phyloP scores from a whole-genome alignment of 2,113 vertebrate species.

The Lepisosteus oculatus region DNA sequence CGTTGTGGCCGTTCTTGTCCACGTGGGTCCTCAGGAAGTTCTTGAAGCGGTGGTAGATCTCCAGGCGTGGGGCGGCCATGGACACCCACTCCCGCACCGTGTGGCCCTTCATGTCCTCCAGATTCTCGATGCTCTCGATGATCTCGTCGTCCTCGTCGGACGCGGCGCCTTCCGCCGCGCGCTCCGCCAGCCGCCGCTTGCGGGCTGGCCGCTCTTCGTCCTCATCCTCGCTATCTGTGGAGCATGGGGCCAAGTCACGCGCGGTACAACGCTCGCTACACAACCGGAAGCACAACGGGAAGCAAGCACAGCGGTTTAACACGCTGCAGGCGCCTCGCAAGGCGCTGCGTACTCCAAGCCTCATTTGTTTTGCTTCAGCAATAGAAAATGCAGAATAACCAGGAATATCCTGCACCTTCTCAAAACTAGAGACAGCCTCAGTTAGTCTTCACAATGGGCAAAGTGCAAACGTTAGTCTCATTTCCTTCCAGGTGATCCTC shows the following conservation, averaged over 20 bases:
- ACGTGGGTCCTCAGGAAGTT: constrained; percentile 95
- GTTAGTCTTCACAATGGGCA: no score
- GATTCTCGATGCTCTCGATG: constrained; percentile 98
- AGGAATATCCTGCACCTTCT: no score
- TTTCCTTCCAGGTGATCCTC: no score
- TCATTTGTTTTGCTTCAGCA: no score
- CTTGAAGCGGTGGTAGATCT: constrained; percentile 98
- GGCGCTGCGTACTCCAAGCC: no score
- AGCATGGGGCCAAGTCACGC: neutral
- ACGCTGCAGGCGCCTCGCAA: no score
- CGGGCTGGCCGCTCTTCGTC: constrained; percentile 83
- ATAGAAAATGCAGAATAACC: no score
- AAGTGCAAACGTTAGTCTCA: no score
- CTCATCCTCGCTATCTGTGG: constrained; percentile 88
- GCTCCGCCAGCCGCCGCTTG: constrained; percentile 79
- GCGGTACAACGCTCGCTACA: no score
- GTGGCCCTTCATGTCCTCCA: constrained; percentile 97
- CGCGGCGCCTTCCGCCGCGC: constrained; percentile 75
- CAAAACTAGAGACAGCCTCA: no score
- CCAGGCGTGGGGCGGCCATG: constrained; percentile 88
- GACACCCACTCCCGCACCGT: constrained; percentile 95
- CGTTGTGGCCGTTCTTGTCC: constrained; percentile 90
- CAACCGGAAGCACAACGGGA: no score
- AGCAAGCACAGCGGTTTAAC: no score
- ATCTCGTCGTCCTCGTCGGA: constrained; percentile 88